phyloP scores from a whole-genome alignment of 1,140 invertebrate genomes.

The Bombus impatiens region DNA sequence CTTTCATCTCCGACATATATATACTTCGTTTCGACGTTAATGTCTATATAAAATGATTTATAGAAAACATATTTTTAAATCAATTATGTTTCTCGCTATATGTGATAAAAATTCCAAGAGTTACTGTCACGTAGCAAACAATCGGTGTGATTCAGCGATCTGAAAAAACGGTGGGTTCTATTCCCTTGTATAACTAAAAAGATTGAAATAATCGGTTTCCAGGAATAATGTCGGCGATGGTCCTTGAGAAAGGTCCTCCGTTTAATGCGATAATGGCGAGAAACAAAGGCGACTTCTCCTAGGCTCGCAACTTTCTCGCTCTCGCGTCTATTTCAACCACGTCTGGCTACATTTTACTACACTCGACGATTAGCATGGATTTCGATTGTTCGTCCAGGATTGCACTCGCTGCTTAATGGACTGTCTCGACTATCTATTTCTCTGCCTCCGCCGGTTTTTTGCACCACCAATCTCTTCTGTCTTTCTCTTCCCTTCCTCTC shows the following conservation, averaged over 20 bases:
- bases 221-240: not conserved
- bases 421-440: constrained; percentile 52
- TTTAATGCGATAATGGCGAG: constrained; percentile 4
- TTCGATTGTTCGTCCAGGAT: constrained; percentile 40
- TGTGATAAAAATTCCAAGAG: no score
- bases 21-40: no score
- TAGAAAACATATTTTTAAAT: not conserved
- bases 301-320: constrained; percentile 32
- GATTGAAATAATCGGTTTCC: not conserved
- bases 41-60: not conserved
- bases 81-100: no score
- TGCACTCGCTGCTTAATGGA: constrained; percentile 57
- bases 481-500: not conserved
- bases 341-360: constrained; percentile 29
- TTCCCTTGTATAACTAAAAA: not conserved
- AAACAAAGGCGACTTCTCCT: not conserved
- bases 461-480: not conserved
- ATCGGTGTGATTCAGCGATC: no score
- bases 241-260: not conserved
- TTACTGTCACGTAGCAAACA: no score
- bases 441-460: constrained; percentile 10
- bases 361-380: constrained; percentile 46
- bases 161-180: not conserved
- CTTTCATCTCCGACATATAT: no score
- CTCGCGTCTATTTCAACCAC: not conserved